Conservation (phyloP, 23 tunicate genomes). For the Botrylloides violaceus region DNA sequence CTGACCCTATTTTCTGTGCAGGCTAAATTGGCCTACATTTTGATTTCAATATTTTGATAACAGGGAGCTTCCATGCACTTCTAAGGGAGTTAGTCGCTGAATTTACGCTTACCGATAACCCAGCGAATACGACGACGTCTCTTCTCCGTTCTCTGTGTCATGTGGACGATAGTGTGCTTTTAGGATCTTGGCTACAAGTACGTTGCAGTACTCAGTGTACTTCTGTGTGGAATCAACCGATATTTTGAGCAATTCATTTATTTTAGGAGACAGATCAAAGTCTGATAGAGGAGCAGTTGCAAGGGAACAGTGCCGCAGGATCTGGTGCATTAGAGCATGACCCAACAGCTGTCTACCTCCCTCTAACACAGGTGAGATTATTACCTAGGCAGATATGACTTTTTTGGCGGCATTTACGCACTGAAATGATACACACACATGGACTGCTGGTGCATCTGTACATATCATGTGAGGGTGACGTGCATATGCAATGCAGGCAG, state of each 20-base stretch:
- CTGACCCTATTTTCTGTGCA: not conserved
- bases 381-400: too few species aligned
- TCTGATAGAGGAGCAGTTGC: constrained; percentile 75
- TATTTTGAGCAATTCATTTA: not conserved
- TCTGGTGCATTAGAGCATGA: constrained; percentile 90
- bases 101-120: constrained; percentile 89
- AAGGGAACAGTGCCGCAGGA: constrained; percentile 58
- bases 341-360: constrained; percentile 67
- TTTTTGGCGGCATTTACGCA: too few species aligned
- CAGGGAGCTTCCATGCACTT: constrained; percentile 80
- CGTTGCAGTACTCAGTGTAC: too few species aligned
- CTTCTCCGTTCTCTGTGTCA: constrained; percentile 73
- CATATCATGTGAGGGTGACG: too few species aligned
- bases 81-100: constrained; percentile 89
- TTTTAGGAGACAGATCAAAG: constrained; percentile 83
- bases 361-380: constrained; percentile 53
- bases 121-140: constrained; percentile 78
- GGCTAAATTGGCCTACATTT: not conserved
- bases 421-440: too few species aligned
- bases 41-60: not conserved
- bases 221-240: too few species aligned
- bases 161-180: constrained; percentile 61
- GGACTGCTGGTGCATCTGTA: too few species aligned
- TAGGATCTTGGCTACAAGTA: constrained; percentile 71
- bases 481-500: too few species aligned